Evolutionary conservation across 2,797 vertebrate species (phyloP).

Genomic region (Etheostoma perlongum): DNA sequence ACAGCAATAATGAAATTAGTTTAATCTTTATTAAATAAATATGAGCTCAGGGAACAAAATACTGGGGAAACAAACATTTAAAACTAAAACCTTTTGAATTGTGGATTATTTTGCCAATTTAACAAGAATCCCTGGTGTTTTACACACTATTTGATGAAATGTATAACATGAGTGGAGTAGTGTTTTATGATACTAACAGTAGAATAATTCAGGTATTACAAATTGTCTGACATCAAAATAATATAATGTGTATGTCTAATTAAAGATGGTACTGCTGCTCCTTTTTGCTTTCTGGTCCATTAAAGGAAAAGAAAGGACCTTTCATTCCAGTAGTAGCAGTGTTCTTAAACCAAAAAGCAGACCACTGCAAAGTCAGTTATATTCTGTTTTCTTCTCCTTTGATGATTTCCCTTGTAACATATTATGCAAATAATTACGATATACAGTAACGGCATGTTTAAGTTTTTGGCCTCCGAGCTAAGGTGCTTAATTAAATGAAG

Average conservation of each 20-base stretch:
- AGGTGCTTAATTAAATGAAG: slow-evolving; percentile 8
- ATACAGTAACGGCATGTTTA: slow-evolving; percentile 16
- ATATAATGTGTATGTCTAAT: slow-evolving; percentile 8
- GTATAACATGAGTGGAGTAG: background rate
- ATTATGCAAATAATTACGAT: slow-evolving; percentile 21
- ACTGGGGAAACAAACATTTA: slow-evolving; percentile 21
- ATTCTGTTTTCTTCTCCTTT: slow-evolving; percentile 12
- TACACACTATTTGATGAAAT: slow-evolving; percentile 10
- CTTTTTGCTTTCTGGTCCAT: background rate
- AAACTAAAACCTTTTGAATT: background rate
- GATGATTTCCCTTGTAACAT: slow-evolving; percentile 10
- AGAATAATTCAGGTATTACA: slow-evolving; percentile 2
- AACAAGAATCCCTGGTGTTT: slow-evolving; percentile 2
- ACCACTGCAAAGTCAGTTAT: slow-evolving; percentile 10
- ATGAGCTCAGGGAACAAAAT: slow-evolving; percentile 13
- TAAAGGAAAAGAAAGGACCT: background rate
- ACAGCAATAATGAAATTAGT: slow-evolving; percentile 23
- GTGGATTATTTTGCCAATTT: background rate
- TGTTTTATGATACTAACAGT: background rate
- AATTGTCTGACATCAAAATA: slow-evolving; percentile 6
- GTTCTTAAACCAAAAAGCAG: background rate
- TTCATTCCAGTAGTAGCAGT: slow-evolving; percentile 14
- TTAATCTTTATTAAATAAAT: slow-evolving; percentile 67
- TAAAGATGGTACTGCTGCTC: background rate
- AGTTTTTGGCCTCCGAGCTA: slow-evolving; percentile 17